Base-by-base conservation (phyloP, 92 coral and sea anemone species). In the Blastomussa wellsi region DNA sequence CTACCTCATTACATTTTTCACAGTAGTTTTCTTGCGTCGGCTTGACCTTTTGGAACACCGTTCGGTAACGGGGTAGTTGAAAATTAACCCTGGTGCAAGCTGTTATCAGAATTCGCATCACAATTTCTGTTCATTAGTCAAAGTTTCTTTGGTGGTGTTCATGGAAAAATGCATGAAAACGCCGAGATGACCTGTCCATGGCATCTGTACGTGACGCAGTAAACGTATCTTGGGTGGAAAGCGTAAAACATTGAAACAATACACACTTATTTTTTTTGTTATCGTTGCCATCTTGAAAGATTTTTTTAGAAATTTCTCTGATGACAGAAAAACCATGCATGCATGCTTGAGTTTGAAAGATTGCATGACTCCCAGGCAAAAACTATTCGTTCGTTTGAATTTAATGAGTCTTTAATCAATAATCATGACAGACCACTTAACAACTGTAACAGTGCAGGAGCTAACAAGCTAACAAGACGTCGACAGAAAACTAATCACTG, bases 391-490 rank as follows among this genome's bases (percentile, higher is more conserved):
- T 69, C 22, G 16, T 70, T 37, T 13, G 44, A 38, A 37, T 22
- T 48, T 28, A 20, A 12, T 36, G 44, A 1, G 75, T 48, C 44
- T 37, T 70, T 37, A 19, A 70, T 65, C 70, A 65, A 65, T 32
- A 65, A 1, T 65, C 35, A 28, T 35, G 75, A 38, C 75, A 70
- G 75, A 48, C 47, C 75, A 70, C 75, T 70, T 37, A 20, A 70
- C 9, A 70, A 70, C 37, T 38, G n/a, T 22, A 38, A 70, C 48
- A 70, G 74, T 10, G 35, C 32, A 14, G 74, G 74, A 14, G 44
- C 74, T 68, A 35, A 70, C 36, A 70, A 70, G 75, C 75, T 37
- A 70, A 70, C 75, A 70, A 70, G 48, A 48, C n/a, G n/a, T n/a
- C n/a, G n/a, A n/a, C 75, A 70, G 48, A 37, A 10, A 26, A 62